These are phyloP conservation scores for Taurulus bubalis DNA, from an alignment of 2,113 vertebrate genomes.

Conservation along the genomic window DNA sequence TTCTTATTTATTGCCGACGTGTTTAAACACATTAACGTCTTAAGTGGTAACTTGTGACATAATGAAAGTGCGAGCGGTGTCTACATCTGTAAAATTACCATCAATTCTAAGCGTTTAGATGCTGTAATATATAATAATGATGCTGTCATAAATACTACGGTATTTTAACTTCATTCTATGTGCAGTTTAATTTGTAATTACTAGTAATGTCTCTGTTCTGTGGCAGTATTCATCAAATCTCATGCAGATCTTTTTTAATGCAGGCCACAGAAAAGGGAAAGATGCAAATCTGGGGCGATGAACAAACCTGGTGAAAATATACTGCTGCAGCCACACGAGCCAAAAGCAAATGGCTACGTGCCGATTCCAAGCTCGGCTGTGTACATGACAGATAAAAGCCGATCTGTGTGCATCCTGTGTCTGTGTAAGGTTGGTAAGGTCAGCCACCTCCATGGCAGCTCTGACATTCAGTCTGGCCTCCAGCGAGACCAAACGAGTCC, in stretches of 20 bases:
- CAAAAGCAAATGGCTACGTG: constrained; percentile 33
- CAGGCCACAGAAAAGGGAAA: background rate
- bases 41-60: constrained; percentile 11
- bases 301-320: background rate
- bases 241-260: background rate
- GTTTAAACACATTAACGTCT: constrained; percentile 3
- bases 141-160: background rate
- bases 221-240: background rate
- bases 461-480: constrained; percentile 74
- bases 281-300: background rate
- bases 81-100: constrained; percentile 10
- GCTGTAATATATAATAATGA: background rate
- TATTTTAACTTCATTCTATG: background rate
- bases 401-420: constrained; percentile 47
- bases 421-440: constrained; percentile 67
- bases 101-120: background rate
- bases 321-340: constrained; percentile 7
- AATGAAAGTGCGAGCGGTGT: background rate
- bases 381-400: constrained; percentile 55
- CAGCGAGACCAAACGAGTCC: constrained; percentile 55
- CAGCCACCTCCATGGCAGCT: constrained; percentile 62
- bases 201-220: background rate
- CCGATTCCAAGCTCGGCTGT: constrained; percentile 36
- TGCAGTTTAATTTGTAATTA: constrained; percentile 4
- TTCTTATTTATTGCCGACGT: constrained; percentile 8